phyloP scores from a whole-genome alignment of 2,797 vertebrate genomes.

The Sciaenops ocellatus region DNA sequence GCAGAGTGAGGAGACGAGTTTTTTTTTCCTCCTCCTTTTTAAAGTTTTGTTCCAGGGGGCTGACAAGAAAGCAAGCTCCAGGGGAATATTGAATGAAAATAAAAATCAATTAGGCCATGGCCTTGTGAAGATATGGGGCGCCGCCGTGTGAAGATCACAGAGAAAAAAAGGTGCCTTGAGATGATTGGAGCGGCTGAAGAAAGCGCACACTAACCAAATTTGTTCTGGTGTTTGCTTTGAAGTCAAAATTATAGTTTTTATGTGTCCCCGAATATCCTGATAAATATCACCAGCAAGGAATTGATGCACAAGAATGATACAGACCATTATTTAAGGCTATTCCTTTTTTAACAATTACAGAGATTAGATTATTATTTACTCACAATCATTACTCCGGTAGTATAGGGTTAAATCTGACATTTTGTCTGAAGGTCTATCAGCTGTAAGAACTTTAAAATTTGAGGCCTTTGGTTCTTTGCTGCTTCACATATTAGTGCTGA shows the following conservation, averaged over 20 bases:
- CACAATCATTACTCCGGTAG: background rate
- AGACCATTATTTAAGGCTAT: background rate
- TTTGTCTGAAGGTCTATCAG: rapidly evolving
- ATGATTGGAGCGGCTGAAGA: constrained; percentile 75
- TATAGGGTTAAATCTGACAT: background rate
- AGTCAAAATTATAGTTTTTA: constrained; percentile 61
- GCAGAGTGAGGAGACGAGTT: constrained; percentile 79
- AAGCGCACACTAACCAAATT: constrained; percentile 81
- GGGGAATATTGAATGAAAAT: constrained; percentile 87
- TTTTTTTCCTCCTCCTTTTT: constrained; percentile 69
- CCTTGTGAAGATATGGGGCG: constrained; percentile 80
- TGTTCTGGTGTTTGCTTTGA: constrained; percentile 80
- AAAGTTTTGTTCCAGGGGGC: constrained; percentile 84
- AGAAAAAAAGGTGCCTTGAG: constrained; percentile 72
- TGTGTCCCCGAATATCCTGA: constrained; percentile 21
- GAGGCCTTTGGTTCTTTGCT: background rate
- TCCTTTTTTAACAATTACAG: background rate
- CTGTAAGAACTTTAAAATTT: background rate
- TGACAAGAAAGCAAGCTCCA: constrained; percentile 84
- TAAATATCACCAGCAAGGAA: no score
- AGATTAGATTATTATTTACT: background rate
- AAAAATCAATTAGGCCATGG: constrained; percentile 91
- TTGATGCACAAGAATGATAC: background rate
- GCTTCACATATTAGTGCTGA: background rate
- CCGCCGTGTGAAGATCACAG: constrained; percentile 82